Conservation (phyloP, 2,113 vertebrate genomes). For the Hylia prasina region DNA sequence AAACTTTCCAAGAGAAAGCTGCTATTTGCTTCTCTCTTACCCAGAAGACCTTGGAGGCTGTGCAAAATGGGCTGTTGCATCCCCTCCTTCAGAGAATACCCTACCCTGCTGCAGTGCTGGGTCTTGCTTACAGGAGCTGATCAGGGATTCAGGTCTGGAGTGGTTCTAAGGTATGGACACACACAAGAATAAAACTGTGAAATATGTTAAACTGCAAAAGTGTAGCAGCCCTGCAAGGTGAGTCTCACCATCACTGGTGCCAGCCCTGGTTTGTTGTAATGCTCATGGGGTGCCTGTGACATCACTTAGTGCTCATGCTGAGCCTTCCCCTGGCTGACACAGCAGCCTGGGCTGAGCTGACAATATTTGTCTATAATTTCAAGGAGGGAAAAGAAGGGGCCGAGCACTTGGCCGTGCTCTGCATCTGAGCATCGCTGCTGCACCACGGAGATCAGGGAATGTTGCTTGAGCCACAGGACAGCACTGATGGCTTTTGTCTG, state of each 20-base stretch:
- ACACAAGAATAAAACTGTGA: background rate
- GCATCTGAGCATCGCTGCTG: fast-evolving
- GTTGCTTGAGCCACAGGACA: background rate
- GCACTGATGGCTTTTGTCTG: fast-evolving
- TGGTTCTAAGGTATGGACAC: background rate
- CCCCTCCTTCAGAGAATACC: background rate
- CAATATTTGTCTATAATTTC: background rate
- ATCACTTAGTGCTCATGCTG: fast-evolving
- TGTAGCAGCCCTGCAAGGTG: background rate
- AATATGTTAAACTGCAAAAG: background rate
- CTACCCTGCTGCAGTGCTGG: background rate
- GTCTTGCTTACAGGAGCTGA: background rate
- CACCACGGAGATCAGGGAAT: fast-evolving
- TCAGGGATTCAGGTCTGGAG: background rate
- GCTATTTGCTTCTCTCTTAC: background rate
- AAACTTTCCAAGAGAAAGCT: background rate
- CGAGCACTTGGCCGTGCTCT: fast-evolving
- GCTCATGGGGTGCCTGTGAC: background rate
- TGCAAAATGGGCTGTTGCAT: background rate
- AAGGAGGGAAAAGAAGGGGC: background rate
- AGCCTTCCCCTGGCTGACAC: background rate
- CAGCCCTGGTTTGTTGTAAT: background rate
- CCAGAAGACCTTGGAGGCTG: background rate
- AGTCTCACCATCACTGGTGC: background rate
- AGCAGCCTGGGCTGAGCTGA: background rate